These are phyloP conservation scores for Phyllopteryx taeniolatus DNA, from an alignment of 2,113 vertebrate species.

Conservation along the genomic window DNA sequence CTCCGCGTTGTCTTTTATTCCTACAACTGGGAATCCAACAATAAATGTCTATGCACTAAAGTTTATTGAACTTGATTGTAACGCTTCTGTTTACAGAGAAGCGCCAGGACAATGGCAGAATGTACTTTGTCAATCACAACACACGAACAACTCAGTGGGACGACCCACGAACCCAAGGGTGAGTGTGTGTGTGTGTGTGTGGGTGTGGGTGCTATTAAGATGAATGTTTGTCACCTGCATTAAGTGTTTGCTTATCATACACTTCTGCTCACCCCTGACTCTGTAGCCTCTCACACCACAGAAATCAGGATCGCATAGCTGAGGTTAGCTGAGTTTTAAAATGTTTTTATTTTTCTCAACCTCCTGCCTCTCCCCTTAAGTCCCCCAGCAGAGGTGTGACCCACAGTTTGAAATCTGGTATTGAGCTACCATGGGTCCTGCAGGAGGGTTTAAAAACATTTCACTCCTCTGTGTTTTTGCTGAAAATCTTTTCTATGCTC, in stretches of 20 bases:
- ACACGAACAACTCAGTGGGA: slow-evolving; percentile 98
- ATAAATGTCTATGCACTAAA: background rate
- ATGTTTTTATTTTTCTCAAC: too few species aligned
- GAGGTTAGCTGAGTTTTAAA: too few species aligned
- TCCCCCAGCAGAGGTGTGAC: too few species aligned
- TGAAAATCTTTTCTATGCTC: too few species aligned
- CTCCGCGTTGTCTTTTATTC: background rate
- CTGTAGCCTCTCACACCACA: too few species aligned
- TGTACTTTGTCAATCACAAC: slow-evolving; percentile 99
- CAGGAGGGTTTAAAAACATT: too few species aligned
- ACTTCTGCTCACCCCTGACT: background rate
- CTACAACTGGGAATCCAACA: background rate
- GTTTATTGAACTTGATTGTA: background rate
- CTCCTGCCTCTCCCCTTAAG: too few species aligned
- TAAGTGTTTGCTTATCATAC: background rate
- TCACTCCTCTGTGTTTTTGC: too few species aligned
- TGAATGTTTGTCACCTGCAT: background rate
- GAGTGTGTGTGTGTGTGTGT: slow-evolving; percentile 58
- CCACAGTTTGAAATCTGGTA: too few species aligned
- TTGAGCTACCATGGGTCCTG: too few species aligned
- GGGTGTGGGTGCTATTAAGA: slow-evolving; percentile 1
- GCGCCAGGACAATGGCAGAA: slow-evolving; percentile 93
- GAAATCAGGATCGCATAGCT: too few species aligned
- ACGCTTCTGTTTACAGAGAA: slow-evolving; percentile 78
- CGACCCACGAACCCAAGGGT: slow-evolving; percentile 97